Evolutionary conservation across 2,888 invertebrate species (phyloP).

Genomic region (Leuctra nigra): DNA sequence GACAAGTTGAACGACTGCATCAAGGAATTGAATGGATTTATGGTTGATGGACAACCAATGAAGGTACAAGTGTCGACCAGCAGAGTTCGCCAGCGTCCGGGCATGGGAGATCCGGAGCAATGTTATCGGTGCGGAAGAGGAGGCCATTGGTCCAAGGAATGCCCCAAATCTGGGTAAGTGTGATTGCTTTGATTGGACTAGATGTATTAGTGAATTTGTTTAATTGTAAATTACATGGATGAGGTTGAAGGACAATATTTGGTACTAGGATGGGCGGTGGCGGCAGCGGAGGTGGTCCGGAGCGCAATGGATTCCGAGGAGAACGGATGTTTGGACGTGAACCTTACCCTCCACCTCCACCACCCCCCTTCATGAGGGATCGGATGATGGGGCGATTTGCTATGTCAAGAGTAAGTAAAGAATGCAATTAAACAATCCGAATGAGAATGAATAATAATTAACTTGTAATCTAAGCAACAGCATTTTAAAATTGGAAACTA

Average conservation of each 20-base stretch:
- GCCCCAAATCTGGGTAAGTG: conserved; percentile 53
- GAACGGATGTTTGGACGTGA: conserved; percentile 84
- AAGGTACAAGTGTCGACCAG: conserved; percentile 92
- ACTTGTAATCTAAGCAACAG: too few species aligned
- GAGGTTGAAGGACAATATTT: not conserved
- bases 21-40: conserved; percentile 86
- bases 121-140: conserved; percentile 89
- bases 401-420: conserved; percentile 10
- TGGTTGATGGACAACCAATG: conserved; percentile 87
- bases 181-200: not conserved
- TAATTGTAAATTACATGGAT: not conserved
- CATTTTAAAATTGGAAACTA: too few species aligned
- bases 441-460: too few species aligned
- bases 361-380: conserved; percentile 80
- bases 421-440: too few species aligned
- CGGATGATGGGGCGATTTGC: conserved; percentile 87
- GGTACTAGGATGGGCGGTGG: conserved; percentile 36
- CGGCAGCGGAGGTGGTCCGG: conserved; percentile 49
- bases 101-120: conserved; percentile 95
- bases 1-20: conserved; percentile 88
- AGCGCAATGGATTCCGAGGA: conserved; percentile 67
- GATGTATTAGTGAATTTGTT: not conserved
- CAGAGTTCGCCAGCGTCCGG: conserved; percentile 88
- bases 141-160: conserved; percentile 96
- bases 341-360: conserved; percentile 86